A percentile compares a stretch with the other conserved stretches of the same genome.
Conservation (phyloP, 1,140 invertebrate genomes). For the Hylaeus volcanicus region DNA sequence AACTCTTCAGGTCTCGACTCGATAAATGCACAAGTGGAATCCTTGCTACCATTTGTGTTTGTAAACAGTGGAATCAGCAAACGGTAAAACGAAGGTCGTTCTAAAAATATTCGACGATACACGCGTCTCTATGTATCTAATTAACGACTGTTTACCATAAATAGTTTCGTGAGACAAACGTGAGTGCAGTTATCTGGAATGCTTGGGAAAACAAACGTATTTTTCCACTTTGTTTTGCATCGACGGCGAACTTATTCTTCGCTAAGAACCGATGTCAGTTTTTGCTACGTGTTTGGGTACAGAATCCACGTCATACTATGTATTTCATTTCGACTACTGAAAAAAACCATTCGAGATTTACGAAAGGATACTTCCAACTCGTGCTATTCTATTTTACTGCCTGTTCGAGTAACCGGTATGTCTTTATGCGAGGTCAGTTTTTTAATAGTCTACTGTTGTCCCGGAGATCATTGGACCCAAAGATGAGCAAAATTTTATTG, state of each 20-base stretch:
- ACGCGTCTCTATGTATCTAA: slow-evolving; percentile 7
- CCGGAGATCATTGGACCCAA: slow-evolving; percentile 9
- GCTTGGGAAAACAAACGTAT: too few relatives aligned
- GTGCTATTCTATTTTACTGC: slow-evolving; percentile 15
- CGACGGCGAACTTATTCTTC: too few relatives aligned
- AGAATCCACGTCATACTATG: too few relatives aligned
- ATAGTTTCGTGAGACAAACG: background rate
- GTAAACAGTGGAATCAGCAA: slow-evolving; percentile 31
- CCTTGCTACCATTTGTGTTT: background rate
- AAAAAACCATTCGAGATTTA: background rate
- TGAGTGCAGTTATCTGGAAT: background rate
- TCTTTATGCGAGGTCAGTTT: slow-evolving; percentile 12
- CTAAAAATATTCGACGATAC: slow-evolving; percentile 21
- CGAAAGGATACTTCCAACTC: background rate
- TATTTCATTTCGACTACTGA: too few relatives aligned
- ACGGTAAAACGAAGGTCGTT: slow-evolving; percentile 13
- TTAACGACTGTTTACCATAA: background rate
- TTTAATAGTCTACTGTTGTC: background rate
- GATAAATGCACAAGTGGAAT: background rate
- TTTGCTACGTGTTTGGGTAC: too few relatives aligned
- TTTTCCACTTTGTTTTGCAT: background rate
- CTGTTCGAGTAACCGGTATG: background rate
- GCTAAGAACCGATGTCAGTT: too few relatives aligned
- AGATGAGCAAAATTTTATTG: too few relatives aligned
- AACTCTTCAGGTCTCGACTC: background rate